A percentile compares a stretch with the other conserved stretches of the same genome.
Evolutionary conservation across 2,797 vertebrate genomes (phyloP).

Genomic region (Halcyon badia): DNA sequence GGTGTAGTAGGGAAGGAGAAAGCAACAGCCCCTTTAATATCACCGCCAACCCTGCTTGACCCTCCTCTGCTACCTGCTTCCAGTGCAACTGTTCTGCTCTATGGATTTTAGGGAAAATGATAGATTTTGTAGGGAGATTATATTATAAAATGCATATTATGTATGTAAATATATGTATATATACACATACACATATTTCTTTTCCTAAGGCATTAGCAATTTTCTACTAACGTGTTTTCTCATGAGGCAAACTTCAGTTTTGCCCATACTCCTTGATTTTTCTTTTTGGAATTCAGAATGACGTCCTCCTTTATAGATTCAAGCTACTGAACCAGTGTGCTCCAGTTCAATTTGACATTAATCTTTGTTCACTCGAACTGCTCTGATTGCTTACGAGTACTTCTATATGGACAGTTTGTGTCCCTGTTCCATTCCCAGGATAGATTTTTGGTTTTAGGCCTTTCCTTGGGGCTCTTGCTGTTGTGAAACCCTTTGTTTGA

Average conservation of each 20-base stretch:
- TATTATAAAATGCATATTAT: neutral
- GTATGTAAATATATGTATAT: neutral
- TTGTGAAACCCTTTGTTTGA: neutral
- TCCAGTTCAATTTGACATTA: neutral
- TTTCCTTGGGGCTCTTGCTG: neutral
- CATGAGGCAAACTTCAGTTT: neutral
- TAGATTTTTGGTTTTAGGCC: no score
- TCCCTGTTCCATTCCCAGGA: neutral
- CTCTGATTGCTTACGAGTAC: rapidly evolving
- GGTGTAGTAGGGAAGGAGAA: neutral
- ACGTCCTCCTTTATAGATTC: neutral
- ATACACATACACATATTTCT: rapidly evolving
- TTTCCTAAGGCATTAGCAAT: neutral
- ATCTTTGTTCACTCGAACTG: neutral
- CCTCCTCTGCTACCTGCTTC: neutral
- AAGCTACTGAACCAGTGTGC: neutral
- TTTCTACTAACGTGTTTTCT: neutral
- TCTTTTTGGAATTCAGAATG: neutral
- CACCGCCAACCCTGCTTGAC: neutral
- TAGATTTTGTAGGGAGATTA: neutral
- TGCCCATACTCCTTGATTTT: neutral
- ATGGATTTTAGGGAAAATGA: neutral
- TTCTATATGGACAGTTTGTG: rapidly evolving
- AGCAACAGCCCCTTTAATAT: neutral
- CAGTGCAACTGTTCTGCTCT: neutral